These are phyloP conservation scores for Cryptoprocta ferox DNA, from an alignment of 2,797 vertebrate species.

Conservation along the genomic window DNA sequence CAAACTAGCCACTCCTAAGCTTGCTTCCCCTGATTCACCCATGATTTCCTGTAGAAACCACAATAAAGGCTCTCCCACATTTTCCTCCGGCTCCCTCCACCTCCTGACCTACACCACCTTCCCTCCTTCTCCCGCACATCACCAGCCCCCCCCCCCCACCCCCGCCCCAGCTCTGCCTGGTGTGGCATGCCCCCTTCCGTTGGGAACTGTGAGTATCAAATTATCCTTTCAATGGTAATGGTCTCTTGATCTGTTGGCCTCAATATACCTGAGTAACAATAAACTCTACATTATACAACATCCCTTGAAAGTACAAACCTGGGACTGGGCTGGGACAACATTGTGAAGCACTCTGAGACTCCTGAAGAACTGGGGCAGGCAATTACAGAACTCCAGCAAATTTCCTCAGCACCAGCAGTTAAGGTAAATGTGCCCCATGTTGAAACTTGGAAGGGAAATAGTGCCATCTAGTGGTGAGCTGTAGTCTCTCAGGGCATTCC, in stretches of 20 bases:
- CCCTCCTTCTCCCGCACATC: too few relatives aligned
- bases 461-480: conserved; percentile 77
- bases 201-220: not conserved
- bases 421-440: fast-evolving
- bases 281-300: not conserved
- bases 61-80: not conserved
- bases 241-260: not conserved
- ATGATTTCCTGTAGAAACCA: not conserved
- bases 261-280: not conserved
- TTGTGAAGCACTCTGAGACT: not conserved
- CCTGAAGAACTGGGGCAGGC: fast-evolving
- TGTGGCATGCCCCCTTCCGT: not conserved
- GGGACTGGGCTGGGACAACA: not conserved
- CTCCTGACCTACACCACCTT: not conserved
- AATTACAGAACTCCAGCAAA: not conserved
- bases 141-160: fast-evolving
- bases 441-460: not conserved
- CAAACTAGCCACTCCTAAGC: not conserved
- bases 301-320: not conserved
- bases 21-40: not conserved
- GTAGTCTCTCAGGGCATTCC: not conserved
- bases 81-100: not conserved
- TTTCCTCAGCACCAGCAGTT: not conserved
- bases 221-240: not conserved
- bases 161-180: too few relatives aligned